Conservation (phyloP, 2,113 vertebrate genomes). For the Equus quagga region DNA sequence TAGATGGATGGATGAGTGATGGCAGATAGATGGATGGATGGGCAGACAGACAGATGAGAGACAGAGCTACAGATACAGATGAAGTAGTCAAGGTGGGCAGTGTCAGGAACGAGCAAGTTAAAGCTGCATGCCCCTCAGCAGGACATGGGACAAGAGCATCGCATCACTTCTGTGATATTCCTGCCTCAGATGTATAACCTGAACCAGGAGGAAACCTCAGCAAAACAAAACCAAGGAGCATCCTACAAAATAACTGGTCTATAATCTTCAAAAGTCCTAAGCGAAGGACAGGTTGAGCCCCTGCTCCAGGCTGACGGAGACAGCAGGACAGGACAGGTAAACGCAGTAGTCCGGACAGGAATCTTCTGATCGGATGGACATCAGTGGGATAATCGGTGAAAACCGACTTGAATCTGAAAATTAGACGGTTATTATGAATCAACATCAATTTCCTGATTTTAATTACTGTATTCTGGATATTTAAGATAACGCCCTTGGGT, state of each 20-base stretch:
- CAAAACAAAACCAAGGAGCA: accelerated
- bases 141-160: background rate
- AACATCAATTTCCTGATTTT: background rate
- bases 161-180: background rate
- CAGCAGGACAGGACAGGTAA: accelerated
- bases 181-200: background rate
- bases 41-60: background rate
- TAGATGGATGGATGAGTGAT: background rate
- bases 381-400: background rate
- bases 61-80: background rate
- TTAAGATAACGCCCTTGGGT: background rate
- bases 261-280: too few species aligned
- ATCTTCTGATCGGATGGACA: background rate
- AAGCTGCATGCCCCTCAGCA: accelerated
- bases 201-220: background rate
- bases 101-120: background rate
- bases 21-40: too few species aligned
- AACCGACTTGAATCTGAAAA: background rate
- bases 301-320: background rate
- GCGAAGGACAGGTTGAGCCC: accelerated
- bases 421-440: background rate
- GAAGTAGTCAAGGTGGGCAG: background rate
- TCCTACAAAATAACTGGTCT: background rate
- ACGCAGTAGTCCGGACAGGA: accelerated
- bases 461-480: background rate